Conservation (phyloP, 2,888 invertebrate genomes). For the Monopis laevigella region DNA sequence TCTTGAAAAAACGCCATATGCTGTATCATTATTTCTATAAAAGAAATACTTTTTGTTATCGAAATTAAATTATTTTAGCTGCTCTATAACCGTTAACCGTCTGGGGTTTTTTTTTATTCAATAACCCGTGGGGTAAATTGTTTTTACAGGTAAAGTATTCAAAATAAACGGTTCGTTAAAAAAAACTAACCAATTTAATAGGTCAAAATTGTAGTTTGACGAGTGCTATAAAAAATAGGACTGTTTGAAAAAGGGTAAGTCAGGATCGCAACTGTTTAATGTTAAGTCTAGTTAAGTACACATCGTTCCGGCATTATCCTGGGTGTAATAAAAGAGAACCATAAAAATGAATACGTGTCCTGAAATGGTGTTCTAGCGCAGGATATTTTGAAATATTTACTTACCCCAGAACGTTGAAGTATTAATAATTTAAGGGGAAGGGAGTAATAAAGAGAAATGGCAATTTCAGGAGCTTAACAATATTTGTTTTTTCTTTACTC, state of each 20-base stretch:
- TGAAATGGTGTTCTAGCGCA: neutral
- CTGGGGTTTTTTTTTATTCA: conserved; percentile 20
- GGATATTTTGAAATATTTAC: conserved; percentile 2
- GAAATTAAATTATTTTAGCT: conserved; percentile 43
- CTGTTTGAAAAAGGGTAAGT: too few species aligned
- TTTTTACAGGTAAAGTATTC: neutral
- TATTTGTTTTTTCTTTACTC: too few species aligned
- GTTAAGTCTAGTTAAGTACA: conserved; percentile 9
- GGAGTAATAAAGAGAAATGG: too few species aligned
- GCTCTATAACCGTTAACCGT: conserved; percentile 32
- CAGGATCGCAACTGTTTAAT: conserved; percentile 2
- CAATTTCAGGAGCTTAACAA: too few species aligned
- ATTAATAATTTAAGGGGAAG: too few species aligned
- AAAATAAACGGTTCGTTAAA: too few species aligned
- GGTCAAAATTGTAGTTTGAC: too few species aligned
- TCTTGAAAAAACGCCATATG: conserved; percentile 46
- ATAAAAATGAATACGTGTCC: conserved; percentile 9
- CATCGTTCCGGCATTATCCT: conserved; percentile 4
- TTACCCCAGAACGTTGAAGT: too few species aligned
- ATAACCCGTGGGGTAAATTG: conserved; percentile 7
- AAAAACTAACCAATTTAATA: too few species aligned
- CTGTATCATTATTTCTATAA: conserved; percentile 37
- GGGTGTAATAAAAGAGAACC: conserved; percentile 10
- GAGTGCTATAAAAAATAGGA: too few species aligned
- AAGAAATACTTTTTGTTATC: conserved; percentile 36